Conservation (phyloP, 2,797 vertebrate species). For the Cyprinodon diabolis region DNA sequence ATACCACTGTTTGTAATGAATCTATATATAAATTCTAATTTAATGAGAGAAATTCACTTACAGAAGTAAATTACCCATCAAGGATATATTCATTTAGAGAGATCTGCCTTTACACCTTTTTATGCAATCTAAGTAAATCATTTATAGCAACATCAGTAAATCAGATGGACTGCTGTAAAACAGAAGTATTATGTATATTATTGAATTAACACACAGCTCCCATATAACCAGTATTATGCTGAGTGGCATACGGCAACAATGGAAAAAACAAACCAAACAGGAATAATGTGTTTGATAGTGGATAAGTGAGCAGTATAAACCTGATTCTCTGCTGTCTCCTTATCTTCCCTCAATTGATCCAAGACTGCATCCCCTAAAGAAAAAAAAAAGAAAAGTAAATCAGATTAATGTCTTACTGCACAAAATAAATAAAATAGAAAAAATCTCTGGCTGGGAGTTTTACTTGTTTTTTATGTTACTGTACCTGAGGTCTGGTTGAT, state of each 20-base stretch:
- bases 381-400: constrained; percentile 23
- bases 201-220: constrained; percentile 19
- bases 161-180: constrained; percentile 44
- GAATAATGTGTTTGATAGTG: not conserved
- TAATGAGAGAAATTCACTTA: not conserved
- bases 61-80: not conserved
- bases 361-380: constrained; percentile 82
- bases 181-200: not conserved
- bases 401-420: not conserved
- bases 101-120: not conserved
- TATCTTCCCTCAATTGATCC: constrained; percentile 83
- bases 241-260: not conserved
- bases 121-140: constrained; percentile 51
- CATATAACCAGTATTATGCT: constrained; percentile 8
- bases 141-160: constrained; percentile 13
- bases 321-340: constrained; percentile 88
- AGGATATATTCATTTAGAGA: not conserved
- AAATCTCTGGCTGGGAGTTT: not conserved
- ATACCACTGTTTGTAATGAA: not conserved
- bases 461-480: constrained; percentile 17
- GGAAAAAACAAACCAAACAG: not conserved
- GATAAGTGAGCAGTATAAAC: constrained; percentile 66
- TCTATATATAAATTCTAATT: not conserved
- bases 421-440: not conserved
- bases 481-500: constrained; percentile 78